Percentiles rank a stretch among this genome's conserved stretches.
phyloP scores from a whole-genome alignment of 2,888 invertebrate species.

The Spisula subtruncata region DNA sequence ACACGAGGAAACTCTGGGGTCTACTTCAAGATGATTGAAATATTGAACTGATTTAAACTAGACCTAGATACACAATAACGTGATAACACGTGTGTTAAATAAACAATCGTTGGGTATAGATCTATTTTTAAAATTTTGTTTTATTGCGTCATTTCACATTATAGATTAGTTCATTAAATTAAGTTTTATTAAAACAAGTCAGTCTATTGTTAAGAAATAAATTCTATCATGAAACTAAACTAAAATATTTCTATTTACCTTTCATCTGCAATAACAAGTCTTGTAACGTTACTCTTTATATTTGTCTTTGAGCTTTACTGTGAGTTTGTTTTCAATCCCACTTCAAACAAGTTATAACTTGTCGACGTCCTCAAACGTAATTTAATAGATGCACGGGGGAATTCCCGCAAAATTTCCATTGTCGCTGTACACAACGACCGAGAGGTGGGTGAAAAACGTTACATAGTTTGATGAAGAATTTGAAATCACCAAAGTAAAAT shows the following conservation, averaged over 20 bases:
- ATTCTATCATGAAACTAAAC: background rate
- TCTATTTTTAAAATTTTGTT: background rate
- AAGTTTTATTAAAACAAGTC: no score
- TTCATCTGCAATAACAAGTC: background rate
- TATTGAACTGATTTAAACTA: no score
- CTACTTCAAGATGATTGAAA: no score
- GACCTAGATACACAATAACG: background rate
- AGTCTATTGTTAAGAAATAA: no score
- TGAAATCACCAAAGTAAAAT: no score
- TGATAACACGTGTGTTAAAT: background rate
- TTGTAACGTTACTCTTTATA: no score
- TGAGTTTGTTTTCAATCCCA: background rate
- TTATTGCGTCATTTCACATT: background rate
- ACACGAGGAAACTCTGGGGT: no score
- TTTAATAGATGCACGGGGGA: background rate
- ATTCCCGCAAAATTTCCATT: background rate
- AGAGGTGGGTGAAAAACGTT: no score
- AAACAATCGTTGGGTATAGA: background rate
- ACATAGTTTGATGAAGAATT: no score
- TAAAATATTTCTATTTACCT: background rate
- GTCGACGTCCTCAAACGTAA: background rate
- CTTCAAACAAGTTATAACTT: background rate
- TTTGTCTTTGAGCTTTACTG: no score
- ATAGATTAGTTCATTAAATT: background rate
- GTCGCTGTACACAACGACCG: no score